Base-by-base conservation (phyloP, 2,113 vertebrate genomes). In the Ochotona curzoniae region DNA sequence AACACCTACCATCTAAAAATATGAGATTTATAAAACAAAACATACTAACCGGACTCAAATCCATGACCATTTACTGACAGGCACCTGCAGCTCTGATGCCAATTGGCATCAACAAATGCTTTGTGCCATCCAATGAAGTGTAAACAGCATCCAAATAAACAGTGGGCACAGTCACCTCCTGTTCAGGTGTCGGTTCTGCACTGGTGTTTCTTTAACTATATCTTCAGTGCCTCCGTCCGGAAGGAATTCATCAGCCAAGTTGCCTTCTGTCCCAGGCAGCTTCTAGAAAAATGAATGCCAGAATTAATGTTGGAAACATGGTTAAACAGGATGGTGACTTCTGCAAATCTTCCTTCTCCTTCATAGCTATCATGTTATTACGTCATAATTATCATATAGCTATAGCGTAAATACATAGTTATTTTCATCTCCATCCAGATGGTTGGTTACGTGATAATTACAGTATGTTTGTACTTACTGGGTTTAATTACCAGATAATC, bases 401-500 rank as follows among this genome's bases (percentile, higher is more conserved):
- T 91, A 79, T 83, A 89, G 92, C 54, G 51, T 94, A 96, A 98
- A 93, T 94, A 88, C 70, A 85, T 49, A 69, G 91, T 97, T 96
- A 95, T 96, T 97, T 96, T 87, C 89, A 66, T 96, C 96, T 91
- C 81, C 38, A 60, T 92, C 94, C 96, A 97, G 92, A 91, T 97
- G 95, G 95, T 96, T 61, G 89, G 94, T 96, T 97, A 96, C 95
- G 95, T 2, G 93, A 95, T 97, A 97, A 98, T 97, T 97, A 97
- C 90, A 97, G 86, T 96, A 97, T 97, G 96, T 95, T 95, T 96
- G 94, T 95, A 89, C 95, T 97, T 97, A 93, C 83, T 94, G 96
- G 96, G 92, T 96, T 97, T 97, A 97, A 95, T 96, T 97, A 90
- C 96, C 94, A 97, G 95, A 95, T 97, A 97, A 96, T 97, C 96